phyloP scores from a whole-genome alignment of 2,888 invertebrate species.

The Ophion ellenae region DNA sequence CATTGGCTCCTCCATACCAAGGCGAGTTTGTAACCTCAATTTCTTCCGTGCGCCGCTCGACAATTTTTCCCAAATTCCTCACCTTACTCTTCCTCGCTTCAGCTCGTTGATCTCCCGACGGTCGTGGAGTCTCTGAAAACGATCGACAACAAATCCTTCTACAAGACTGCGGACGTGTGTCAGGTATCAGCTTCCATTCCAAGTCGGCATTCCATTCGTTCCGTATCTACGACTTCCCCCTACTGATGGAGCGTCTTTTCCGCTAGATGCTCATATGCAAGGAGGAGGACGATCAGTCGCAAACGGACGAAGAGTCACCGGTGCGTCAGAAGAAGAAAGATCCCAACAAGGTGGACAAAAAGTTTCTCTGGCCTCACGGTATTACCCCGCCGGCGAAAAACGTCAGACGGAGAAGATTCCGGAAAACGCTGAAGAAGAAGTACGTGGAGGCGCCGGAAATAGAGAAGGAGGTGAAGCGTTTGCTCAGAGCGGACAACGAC shows the following conservation, averaged over 20 bases:
- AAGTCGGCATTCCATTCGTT: not conserved
- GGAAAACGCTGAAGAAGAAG: conserved; percentile 98
- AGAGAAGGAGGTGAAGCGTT: conserved; percentile 97
- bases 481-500: conserved; percentile 96
- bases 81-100: conserved; percentile 61
- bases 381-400: conserved; percentile 98
- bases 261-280: conserved; percentile 92
- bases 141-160: conserved; percentile 97
- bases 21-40: conserved; percentile 79
- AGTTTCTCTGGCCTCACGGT: conserved; percentile 97
- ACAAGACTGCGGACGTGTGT: conserved; percentile 98
- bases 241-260: conserved; percentile 6
- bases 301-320: conserved; percentile 91
- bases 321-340: conserved; percentile 93
- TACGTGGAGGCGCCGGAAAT: conserved; percentile 98
- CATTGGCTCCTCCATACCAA: conserved; percentile 94
- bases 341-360: conserved; percentile 93
- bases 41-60: not conserved
- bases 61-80: not conserved
- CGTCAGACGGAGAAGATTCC: conserved; percentile 94
- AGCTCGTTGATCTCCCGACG: conserved; percentile 95
- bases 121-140: conserved; percentile 97
- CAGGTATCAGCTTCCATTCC: conserved; percentile 87
- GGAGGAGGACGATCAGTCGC: conserved; percentile 92
- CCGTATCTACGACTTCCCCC: not conserved